Percentiles rank a stretch among this genome's conserved stretches.
Conservation (phyloP, 2,797 vertebrate species). For the Galaxias olidus region DNA sequence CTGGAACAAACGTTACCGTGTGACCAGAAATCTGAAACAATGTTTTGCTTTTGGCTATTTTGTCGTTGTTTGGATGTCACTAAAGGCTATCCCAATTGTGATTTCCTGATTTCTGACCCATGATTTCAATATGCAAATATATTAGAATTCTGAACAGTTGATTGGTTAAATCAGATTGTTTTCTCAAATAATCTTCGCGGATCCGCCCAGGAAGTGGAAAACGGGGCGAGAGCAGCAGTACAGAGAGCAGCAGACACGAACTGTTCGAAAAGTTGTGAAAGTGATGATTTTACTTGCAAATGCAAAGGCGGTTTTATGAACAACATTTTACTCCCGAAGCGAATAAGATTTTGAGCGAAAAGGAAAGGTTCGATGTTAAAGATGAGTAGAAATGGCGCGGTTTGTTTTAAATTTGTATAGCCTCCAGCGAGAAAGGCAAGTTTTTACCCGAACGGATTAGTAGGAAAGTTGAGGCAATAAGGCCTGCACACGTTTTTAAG, state of each 20-base stretch:
- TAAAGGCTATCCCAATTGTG: neutral
- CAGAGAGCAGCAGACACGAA: conserved; percentile 1
- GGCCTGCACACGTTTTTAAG: conserved; percentile 2
- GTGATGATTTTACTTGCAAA: neutral
- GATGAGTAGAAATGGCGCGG: conserved; percentile 61
- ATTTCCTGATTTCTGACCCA: neutral
- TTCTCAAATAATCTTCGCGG: conserved; percentile 50
- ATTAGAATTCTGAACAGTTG: conserved; percentile 6
- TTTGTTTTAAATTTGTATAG: conserved; percentile 36
- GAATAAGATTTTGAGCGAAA: neutral
- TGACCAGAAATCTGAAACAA: neutral
- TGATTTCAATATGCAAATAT: conserved; percentile 7
- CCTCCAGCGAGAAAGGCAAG: conserved; percentile 24
- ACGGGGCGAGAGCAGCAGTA: conserved; percentile 18
- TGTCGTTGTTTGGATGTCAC: neutral
- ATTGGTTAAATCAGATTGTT: conserved; percentile 40
- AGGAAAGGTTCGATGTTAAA: conserved; percentile 21
- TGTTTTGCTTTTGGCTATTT: neutral
- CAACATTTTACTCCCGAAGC: neutral
- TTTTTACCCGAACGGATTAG: conserved; percentile 23
- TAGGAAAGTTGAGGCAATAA: neutral
- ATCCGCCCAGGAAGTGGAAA: conserved; percentile 77
- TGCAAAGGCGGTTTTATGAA: neutral
- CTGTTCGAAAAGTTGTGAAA: conserved; percentile 30
- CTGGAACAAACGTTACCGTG: conserved; percentile 42